A percentile compares a stretch with the other conserved stretches of the same genome.
phyloP scores from a whole-genome alignment of 2,113 vertebrate species.

The Odontophorus gujanensis region DNA sequence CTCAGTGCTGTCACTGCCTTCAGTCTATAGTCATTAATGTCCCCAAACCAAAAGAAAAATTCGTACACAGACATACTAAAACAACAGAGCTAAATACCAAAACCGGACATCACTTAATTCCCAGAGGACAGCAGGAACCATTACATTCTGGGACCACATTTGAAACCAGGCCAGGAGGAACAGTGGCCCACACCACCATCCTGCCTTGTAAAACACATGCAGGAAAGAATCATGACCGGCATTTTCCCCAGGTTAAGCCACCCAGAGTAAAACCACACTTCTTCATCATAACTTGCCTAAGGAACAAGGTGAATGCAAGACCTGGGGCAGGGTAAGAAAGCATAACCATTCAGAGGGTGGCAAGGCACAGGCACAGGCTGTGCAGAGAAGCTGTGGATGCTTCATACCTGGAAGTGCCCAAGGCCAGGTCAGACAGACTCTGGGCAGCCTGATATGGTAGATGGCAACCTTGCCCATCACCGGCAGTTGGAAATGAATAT shows the following conservation, averaged over 20 bases:
- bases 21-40: background rate
- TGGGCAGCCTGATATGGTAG: background rate
- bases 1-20: background rate
- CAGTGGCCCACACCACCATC: background rate
- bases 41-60: background rate
- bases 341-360: background rate
- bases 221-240: background rate
- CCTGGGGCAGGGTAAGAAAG: background rate
- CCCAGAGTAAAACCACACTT: background rate
- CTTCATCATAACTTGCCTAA: background rate
- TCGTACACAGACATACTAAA: background rate
- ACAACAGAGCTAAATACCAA: background rate
- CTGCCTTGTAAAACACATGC: background rate
- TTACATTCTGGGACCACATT: accelerated
- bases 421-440: too few relatives aligned
- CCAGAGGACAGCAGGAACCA: background rate
- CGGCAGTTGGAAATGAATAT: background rate
- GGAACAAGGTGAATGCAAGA: background rate
- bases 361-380: too few relatives aligned
- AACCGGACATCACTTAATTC: background rate
- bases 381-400: too few relatives aligned
- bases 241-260: background rate
- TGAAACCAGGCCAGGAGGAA: background rate
- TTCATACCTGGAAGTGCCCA: too few relatives aligned
- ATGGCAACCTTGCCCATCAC: background rate